Base-by-base conservation (phyloP, 2,888 invertebrate species). In the Helleia helle region DNA sequence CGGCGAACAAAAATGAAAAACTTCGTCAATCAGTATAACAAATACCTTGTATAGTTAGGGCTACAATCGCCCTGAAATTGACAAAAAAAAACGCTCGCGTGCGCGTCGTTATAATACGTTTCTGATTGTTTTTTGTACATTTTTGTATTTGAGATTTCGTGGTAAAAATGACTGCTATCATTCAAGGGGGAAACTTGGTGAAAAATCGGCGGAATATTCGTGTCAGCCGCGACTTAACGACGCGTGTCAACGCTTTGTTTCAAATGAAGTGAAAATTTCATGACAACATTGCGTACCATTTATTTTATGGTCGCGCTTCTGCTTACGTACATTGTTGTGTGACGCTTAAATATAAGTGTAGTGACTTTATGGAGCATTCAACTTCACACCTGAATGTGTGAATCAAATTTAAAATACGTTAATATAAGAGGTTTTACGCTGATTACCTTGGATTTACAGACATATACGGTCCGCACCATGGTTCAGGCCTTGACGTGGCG, bases 131-230 rank as follows among this genome's bases (percentile, higher is more conserved):
- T 58, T 45, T 47, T 48, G 37, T 48, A 36, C 48, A 30, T 43
- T 38, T 52, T 50, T 48, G 41, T 42, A 38, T 40, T 43, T 41
- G 36, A 27, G 38, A 39, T 46, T 39, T 39, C 30, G 30, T 31
- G 39, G 39, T 54, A 70, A 72, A 73, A 69, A 70, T 64, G 54
- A 55, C 62, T 56, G 58, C 62, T 53, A 76, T 79, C 70, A 69
- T 65, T 73, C 69, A 74, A 53, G 48, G 56, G 60, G 51, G 46
- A 31, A 28, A 39, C 15, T 40, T 31, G 18, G 47, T 48, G 42
- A 44, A 46, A 46, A 45, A 47, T 43, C 47, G 48, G 43, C 46
- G 45, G 47, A 44, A 48, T 49, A 46, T 57, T 55, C 57, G 56
- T 57, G 59, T 54, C 50, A 30, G 49, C 45, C 39, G 30, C 30